Evolutionary conservation across 2,888 invertebrate species (phyloP), one percentile per base, ranked within the genome.

Genomic region (Adela reaumurella): DNA sequence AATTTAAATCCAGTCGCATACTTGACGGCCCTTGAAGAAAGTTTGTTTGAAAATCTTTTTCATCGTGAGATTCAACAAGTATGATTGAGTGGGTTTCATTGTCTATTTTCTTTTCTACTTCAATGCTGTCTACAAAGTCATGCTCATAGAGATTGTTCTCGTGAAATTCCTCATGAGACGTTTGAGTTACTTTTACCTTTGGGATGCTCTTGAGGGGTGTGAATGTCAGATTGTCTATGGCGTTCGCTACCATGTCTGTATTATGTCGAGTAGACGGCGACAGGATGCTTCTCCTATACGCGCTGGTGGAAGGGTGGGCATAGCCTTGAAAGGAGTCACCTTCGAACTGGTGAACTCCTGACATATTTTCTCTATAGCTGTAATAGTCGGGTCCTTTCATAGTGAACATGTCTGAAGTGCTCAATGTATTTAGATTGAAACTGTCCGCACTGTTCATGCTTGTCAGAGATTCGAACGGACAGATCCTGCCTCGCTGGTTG

Each of bases 221-320:
- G 52, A 76, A 78, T 5, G 65, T 68, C 1, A 77, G 59, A 56
- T 76, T 70, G 52, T 78, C 77, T 60, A 77, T 74, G 41, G 35
- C 35, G n/a, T 35, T 35, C 14, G 35, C n/a, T 8, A 35, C n/a
- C 3, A 3, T 35, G 14, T 35, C 35, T 8, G 35, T 14, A 11
- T 35, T 35, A 14, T 35, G 35, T 3, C 35, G 35, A 3, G 35
- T 35, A 3, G 35, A 14, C 3, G 35, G 35, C 8, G 35, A 4
- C n/a, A 35, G 14, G n/a, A 35, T 35, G 35, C 14, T 14, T 4
- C 14, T 8, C 3, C n/a, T 35, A 14, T 35, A 3, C 5, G 3
- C 14, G 35, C 35, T 14, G 6, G n/a, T 11, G 14, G 35, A 14
- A 14, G 8, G 11, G 35, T 35, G 14, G 3, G n/a, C 11, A 14